Evolutionary conservation across 2,888 invertebrate species (phyloP), one percentile per base, ranked within the genome.

Genomic region (Oxystoma pomonae): DNA sequence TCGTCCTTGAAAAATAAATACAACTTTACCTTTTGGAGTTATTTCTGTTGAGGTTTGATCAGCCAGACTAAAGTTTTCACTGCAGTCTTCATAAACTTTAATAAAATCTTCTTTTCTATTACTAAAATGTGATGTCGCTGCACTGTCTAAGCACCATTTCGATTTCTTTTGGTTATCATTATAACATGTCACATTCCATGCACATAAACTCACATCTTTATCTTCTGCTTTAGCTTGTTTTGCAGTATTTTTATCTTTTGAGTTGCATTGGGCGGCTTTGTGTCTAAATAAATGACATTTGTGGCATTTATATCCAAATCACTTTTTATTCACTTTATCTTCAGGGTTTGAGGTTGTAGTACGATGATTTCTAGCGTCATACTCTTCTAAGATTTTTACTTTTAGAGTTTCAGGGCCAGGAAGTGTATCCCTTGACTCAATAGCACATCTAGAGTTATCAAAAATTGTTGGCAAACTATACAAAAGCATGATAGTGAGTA

Each of bases 401-500:
- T 69, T 66, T n/a, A 76, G 61, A 16, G 18, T 55, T 52, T 64
- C 60, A 1, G 56, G 56, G 16, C 55, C 22, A 3, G 58, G 62
- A 22, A 64, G 55, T n/a, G 61, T 55, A 35, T 62, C 65, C 16
- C 61, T 20, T 16, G 76, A 72, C 65, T 78, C 75, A 5, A 78
- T 72, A 0, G 75, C 76, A 17, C 71, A 72, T 52, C 74, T 58
- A 66, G 77, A 77, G 49, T 74, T 76, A 49, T 78, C 76, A 55
- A 67, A 78, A 1, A 50, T 70, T 1, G 64, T 21, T 9, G 75
- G 74, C 3, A 77, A 61, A 65, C 75, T 77, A 57, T 77, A 76
- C 16, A 78, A 57, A 16, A 78, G 55, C 63, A 77, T 70, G 16
- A 77, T 75, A 1, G 74, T 65, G n/a, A 76, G 61, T 16, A 76